Percentiles rank a stretch among this genome's conserved stretches.
phyloP scores from a whole-genome alignment of 2,797 vertebrate species.

The Harpagifer antarcticus region DNA sequence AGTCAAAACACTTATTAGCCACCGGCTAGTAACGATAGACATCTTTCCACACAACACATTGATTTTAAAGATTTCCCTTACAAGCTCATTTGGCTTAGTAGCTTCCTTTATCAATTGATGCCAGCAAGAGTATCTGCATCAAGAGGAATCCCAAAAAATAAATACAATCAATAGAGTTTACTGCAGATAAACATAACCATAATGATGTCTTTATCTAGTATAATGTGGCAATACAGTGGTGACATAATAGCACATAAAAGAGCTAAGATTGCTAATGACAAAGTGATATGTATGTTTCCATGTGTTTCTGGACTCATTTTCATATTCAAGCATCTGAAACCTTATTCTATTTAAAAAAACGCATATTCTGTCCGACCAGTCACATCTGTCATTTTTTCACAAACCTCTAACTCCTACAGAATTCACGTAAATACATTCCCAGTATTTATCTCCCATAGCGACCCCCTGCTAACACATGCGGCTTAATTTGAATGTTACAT shows the following conservation, averaged over 20 bases:
- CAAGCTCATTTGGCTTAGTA: not conserved
- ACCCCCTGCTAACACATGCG: constrained; percentile 20
- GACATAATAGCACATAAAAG: not conserved
- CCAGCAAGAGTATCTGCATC: not conserved
- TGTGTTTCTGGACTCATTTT: not conserved
- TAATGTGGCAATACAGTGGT: not conserved
- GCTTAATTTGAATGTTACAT: constrained; percentile 38
- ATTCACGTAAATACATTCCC: not conserved
- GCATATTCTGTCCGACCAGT: constrained; percentile 6
- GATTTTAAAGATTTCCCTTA: not conserved
- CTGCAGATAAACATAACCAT: not conserved
- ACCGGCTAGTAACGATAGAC: not conserved
- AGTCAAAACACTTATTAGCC: not conserved
- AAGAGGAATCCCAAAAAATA: not conserved
- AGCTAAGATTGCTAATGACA: not conserved
- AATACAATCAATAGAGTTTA: not conserved
- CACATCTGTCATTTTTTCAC: not conserved
- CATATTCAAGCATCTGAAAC: constrained; percentile 11
- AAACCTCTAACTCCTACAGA: not conserved
- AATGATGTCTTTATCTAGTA: not conserved
- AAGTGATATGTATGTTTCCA: not conserved
- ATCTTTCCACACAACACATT: not conserved
- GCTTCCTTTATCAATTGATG: not conserved
- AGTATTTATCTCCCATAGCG: not conserved
- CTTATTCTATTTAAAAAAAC: constrained; percentile 21